Base-by-base conservation (phyloP, 2,113 vertebrate species). In the Brevimyrus niger region DNA sequence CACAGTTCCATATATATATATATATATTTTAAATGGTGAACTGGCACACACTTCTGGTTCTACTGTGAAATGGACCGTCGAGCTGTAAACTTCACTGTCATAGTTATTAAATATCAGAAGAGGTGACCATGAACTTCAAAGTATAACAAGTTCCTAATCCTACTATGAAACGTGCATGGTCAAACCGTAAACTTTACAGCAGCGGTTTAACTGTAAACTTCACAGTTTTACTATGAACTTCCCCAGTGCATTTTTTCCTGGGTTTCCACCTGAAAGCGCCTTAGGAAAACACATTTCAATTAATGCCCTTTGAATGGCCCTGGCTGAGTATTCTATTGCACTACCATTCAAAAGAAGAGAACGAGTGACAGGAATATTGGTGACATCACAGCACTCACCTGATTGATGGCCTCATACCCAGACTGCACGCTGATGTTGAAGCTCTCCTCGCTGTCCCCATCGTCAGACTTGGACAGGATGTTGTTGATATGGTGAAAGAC, bases 401-500 rank as follows among this genome's bases (percentile, higher is more conserved):
- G 98, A 95, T 94, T 99, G 93, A 99, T 97, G 55, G 97, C 97
- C 96, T 99, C 98, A 89, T 99, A 99, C 90, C 98, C 98, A 21
- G 98, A 99, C 91, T 99, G 98, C 90, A 99, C 93, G 44, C 98
- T 99, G 93, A 99, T 99, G 93, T 97, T 99, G 89, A 99, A 99
- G 93, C 98, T 99, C 92, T 99, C 98, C 91, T 99, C 98, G 7
- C 98, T 99, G 91, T 99, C 98, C 35, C 98, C 98, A 90, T 99
- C 98, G 84, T 99, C 98, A 1, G 98, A 99, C 94, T 99, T 99
- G 82, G 98, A 99, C 92, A 99, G 94, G 94, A 99, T 99, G 89
- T 99, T 99, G 95, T 99, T 99, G 94, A 99, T 99, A 93, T 99
- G 98, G 95, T 99, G 98, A 93, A 99, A 99, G 88, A 99, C 98